Conservation (phyloP, 2,888 invertebrate species). For the Arge pagana region DNA sequence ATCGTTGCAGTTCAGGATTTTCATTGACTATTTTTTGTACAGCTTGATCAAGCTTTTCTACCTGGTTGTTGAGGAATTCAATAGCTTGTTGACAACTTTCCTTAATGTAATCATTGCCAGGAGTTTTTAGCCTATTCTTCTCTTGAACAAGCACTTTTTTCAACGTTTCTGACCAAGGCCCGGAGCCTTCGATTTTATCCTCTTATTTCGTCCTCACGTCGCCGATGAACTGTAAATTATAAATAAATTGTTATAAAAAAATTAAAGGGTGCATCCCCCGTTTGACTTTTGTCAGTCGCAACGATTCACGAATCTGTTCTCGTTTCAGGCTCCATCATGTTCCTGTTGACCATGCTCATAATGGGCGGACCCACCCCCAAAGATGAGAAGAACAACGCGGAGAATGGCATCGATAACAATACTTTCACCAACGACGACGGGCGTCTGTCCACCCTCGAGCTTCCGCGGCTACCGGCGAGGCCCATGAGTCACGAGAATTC, state of each 20-base stretch:
- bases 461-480: slow-evolving; percentile 47
- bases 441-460: slow-evolving; percentile 44
- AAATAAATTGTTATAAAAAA: no score
- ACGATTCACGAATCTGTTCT: neutral
- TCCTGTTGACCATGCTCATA: slow-evolving; percentile 79
- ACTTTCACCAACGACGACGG: slow-evolving; percentile 63
- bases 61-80: no score
- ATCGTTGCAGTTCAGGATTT: no score
- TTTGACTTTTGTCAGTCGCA: neutral
- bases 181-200: neutral
- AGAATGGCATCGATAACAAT: slow-evolving; percentile 61
- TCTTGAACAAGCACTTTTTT: no score
- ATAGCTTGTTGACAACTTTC: no score
- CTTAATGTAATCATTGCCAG: no score
- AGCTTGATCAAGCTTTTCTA: no score
- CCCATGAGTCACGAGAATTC: slow-evolving; percentile 43
- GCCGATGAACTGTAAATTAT: no score
- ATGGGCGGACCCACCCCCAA: slow-evolving; percentile 69
- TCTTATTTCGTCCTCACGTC: neutral
- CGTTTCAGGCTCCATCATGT: slow-evolving; percentile 77
- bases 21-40: no score
- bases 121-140: no score
- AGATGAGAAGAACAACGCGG: slow-evolving; percentile 46
- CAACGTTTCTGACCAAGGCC: neutral
- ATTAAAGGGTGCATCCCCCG: no score